Percentiles rank a stretch among this genome's conserved stretches.
Conservation (phyloP, 92 coral and sea anemone genomes). For the Porites evermanni region DNA sequence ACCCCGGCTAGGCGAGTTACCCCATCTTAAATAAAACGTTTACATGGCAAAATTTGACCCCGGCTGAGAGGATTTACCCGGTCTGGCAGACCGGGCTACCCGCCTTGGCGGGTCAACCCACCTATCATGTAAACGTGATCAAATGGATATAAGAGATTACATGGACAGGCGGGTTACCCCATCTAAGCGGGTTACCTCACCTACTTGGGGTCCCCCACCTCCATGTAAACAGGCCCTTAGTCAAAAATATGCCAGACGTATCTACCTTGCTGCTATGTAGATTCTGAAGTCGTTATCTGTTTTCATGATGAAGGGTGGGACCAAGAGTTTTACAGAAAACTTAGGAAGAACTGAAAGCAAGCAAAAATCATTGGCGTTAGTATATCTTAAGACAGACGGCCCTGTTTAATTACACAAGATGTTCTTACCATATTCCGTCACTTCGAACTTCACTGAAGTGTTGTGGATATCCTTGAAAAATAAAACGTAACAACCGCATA, state of each 20-base stretch:
- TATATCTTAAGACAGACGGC: neutral
- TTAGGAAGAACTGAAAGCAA: slow-evolving; percentile 83
- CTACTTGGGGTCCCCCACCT: too few species aligned
- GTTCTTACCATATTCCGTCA: slow-evolving; percentile 88
- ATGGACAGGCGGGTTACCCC: too few species aligned
- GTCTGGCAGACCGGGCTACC: too few species aligned
- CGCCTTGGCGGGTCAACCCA: too few species aligned
- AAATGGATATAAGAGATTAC: too few species aligned
- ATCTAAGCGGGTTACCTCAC: too few species aligned
- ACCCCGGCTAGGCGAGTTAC: too few species aligned
- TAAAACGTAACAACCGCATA: neutral
- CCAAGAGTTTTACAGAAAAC: slow-evolving; percentile 80
- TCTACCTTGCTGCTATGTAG: slow-evolving; percentile 58
- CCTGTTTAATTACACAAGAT: neutral
- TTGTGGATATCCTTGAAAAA: slow-evolving; percentile 74
- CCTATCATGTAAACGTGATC: too few species aligned
- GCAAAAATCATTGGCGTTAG: neutral
- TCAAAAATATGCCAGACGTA: neutral
- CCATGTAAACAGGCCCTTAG: too few species aligned
- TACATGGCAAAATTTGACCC: too few species aligned
- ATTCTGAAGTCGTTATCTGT: slow-evolving; percentile 29
- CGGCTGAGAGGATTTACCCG: too few species aligned
- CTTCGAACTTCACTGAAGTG: slow-evolving; percentile 92
- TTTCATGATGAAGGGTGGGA: slow-evolving; percentile 69
- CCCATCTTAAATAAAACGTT: too few species aligned